A percentile compares a stretch with the other conserved stretches of the same genome.
Evolutionary conservation across 2,888 invertebrate species (phyloP).

Genomic region (Drosophila dives): DNA sequence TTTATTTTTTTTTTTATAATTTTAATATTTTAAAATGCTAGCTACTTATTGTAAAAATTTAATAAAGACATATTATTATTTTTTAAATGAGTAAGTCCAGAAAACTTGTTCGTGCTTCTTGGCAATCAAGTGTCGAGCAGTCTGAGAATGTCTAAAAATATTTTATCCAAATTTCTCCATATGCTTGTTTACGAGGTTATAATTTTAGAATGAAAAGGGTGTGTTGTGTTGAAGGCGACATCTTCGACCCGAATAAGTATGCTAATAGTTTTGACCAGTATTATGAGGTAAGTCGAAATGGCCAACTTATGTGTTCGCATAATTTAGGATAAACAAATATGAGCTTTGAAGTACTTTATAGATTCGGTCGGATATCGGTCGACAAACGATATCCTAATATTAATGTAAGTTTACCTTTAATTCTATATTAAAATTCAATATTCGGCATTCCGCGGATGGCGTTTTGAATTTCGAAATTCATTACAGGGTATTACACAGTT

Average conservation of each 20-base stretch:
- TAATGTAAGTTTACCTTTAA: not conserved
- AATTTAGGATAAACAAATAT: not conserved
- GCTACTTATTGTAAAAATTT: not conserved
- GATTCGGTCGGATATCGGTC: too few relatives aligned
- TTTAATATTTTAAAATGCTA: not conserved
- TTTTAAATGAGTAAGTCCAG: not conserved
- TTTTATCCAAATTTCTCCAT: not conserved
- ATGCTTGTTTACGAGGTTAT: not conserved
- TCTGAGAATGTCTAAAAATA: not conserved
- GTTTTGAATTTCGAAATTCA: not conserved
- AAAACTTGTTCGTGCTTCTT: not conserved
- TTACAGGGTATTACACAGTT: slow-evolving; percentile 30
- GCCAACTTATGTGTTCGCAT: not conserved
- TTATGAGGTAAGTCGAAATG: not conserved
- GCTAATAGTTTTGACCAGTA: not conserved
- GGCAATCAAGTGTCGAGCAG: not conserved
- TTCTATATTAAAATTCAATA: not conserved
- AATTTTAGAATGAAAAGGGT: not conserved
- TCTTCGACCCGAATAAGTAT: not conserved
- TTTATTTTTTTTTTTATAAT: too few relatives aligned
- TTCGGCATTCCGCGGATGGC: not conserved
- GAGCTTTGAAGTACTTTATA: not conserved
- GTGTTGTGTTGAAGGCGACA: not conserved
- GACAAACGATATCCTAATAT: not conserved
- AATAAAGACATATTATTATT: not conserved